A percentile compares a stretch with the other conserved stretches of the same genome.
These are phyloP conservation scores for Limnephilus marmoratus DNA, from an alignment of 2,888 invertebrate species.

Conservation along the genomic window DNA sequence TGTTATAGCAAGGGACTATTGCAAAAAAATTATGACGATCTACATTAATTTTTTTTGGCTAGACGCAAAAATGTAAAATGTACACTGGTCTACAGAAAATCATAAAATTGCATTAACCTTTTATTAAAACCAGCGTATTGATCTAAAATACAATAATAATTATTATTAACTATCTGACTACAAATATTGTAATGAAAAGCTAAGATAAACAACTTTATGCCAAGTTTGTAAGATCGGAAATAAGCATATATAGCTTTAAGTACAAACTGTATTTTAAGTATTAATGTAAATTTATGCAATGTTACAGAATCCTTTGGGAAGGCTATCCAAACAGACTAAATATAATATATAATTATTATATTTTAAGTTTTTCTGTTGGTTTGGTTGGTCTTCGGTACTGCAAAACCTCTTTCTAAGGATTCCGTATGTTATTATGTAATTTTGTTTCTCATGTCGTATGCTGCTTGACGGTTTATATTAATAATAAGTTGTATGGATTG, in stretches of 20 bases:
- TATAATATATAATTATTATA: background rate
- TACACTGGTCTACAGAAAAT: background rate
- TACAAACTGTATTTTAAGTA: conserved; percentile 47
- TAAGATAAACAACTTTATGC: conserved; percentile 52
- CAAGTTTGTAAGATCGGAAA: conserved; percentile 48
- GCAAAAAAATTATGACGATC: background rate
- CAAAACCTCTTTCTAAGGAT: background rate
- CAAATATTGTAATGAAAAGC: conserved; percentile 54
- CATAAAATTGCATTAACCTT: background rate
- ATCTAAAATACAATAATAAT: background rate
- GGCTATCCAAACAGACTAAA: background rate
- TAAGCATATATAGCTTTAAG: conserved; percentile 46
- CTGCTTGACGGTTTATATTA: conserved; percentile 61
- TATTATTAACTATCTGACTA: background rate
- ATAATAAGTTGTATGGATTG: conserved; percentile 33
- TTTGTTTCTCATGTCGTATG: conserved; percentile 52
- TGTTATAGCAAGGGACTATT: background rate
- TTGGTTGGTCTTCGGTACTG: background rate
- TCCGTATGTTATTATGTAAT: background rate
- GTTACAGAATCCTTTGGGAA: background rate
- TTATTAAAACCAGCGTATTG: background rate
- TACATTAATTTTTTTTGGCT: background rate
- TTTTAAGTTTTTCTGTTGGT: background rate
- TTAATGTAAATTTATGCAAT: conserved; percentile 31
- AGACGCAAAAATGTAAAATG: background rate